Base-by-base conservation (phyloP, 2,113 vertebrate genomes). In the Otis tarda region DNA sequence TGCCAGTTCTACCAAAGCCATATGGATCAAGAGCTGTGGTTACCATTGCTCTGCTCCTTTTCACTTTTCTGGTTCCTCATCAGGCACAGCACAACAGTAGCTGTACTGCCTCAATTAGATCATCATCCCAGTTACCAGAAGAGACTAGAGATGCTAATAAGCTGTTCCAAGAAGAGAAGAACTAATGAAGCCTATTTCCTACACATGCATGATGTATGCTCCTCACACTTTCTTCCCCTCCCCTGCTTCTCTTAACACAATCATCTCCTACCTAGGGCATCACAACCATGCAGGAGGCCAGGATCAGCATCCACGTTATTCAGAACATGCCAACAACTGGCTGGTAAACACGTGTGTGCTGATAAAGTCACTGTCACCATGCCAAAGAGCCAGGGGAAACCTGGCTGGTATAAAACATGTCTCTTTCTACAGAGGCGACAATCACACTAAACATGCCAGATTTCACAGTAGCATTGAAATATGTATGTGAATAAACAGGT, bases 211-310 rank as follows among this genome's bases (percentile, higher is more conserved):
- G 41, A 45, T 1, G 7, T 15, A 49, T 22, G 45, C 47, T 76
- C 28, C 56, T 78, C 27, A 3, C 4, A 37, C 17, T 28, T 57
- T 74, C 33, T 80, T 23, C 21, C 20, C 31, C 31, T 86, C 13
- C 15, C 9, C 33, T 30, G 81, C 31, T 70, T 80, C 73, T 73
- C 43, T 61, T 14, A 61, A 60, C 21, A 45, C 41, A 74, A 21
- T 30, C n/a, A 35, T 7, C 35, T 86, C 49, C 41, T 31, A 50
- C 13, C 61, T 37, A 41, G 59, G 43, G 22, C 50, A 88, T 16
- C n/a, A 31, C 39, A 27, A 16, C 4, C 18, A 14, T 0, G 1
- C 21, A 14, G 0, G 4, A 53, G 28, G 63, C 70, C 49, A 63
- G 30, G 45, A 35, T 25, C 57, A 89, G 71, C 45, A 53, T 15